Conservation (phyloP, 2,113 vertebrate species). For the Herpetotheres cachinnans region DNA sequence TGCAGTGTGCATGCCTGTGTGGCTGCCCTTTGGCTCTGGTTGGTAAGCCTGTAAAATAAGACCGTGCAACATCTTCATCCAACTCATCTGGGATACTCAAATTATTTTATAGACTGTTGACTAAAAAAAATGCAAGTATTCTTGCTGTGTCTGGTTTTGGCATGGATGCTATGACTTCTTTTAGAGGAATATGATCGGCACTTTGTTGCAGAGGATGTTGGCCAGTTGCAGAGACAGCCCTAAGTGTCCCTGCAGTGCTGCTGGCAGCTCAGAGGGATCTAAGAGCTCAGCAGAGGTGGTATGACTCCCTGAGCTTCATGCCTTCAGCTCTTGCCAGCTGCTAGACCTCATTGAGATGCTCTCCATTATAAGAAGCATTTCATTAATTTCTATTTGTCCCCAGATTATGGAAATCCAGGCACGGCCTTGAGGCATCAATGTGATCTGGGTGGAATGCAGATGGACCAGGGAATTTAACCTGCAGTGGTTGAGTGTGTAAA, state of each 20-base stretch:
- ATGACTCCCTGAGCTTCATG: neutral
- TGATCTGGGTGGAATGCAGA: neutral
- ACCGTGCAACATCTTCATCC: neutral
- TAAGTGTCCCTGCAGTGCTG: neutral
- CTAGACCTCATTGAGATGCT: neutral
- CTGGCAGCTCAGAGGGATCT: neutral
- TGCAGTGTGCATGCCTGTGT: accelerated
- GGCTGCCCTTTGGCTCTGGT: neutral
- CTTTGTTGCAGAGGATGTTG: neutral
- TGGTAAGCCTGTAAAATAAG: neutral
- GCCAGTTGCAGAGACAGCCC: neutral
- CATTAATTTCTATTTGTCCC: neutral
- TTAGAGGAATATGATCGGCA: neutral
- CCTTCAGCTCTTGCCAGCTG: neutral
- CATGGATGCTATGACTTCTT: neutral
- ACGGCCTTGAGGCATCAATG: neutral
- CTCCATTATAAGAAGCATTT: neutral
- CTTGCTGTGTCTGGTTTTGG: neutral
- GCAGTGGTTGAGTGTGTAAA: neutral
- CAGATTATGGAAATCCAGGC: neutral
- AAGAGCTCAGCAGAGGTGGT: neutral
- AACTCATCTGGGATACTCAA: neutral
- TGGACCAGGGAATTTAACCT: neutral
- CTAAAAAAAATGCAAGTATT: neutral
- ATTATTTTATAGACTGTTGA: neutral